A percentile compares a stretch with the other conserved stretches of the same genome.
phyloP scores from a whole-genome alignment of 1,140 invertebrate genomes.

The Cydia pomonella region DNA sequence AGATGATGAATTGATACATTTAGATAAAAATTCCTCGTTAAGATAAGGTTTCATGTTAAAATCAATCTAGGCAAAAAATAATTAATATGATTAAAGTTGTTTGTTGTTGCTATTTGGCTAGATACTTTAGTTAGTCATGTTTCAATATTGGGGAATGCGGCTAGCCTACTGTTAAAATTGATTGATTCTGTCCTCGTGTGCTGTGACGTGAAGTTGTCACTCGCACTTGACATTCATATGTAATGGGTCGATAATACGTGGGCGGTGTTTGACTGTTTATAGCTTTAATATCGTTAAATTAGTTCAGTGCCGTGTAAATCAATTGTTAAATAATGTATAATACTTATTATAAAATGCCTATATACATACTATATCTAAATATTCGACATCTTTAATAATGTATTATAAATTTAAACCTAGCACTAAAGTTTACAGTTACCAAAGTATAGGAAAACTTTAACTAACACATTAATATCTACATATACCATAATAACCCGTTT shows the following conservation, averaged over 20 bases:
- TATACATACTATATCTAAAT: too few species aligned
- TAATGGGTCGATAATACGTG: conserved; percentile 32
- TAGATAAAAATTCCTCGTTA: conserved; percentile 13
- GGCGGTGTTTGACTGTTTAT: conserved; percentile 26
- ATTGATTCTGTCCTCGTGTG: conserved; percentile 23
- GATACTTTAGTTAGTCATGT: not conserved
- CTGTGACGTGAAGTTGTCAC: conserved; percentile 29
- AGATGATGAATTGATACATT: conserved; percentile 7
- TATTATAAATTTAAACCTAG: too few species aligned
- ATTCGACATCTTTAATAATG: too few species aligned
- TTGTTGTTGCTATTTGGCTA: not conserved
- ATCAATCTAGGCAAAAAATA: not conserved
- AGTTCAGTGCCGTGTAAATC: not conserved
- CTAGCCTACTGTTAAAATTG: conserved; percentile 4
- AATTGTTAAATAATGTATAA: not conserved
- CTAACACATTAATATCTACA: too few species aligned
- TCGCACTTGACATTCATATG: conserved; percentile 31
- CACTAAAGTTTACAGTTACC: too few species aligned
- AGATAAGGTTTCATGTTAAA: not conserved
- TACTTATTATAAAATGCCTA: too few species aligned
- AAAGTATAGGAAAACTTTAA: too few species aligned
- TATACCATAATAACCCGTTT: too few species aligned
- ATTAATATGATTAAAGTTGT: not conserved
- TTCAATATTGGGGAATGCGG: not conserved
- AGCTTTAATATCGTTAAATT: conserved; percentile 7